Conservation (phyloP, 2,113 vertebrate species). For the Lanius ludovicianus region DNA sequence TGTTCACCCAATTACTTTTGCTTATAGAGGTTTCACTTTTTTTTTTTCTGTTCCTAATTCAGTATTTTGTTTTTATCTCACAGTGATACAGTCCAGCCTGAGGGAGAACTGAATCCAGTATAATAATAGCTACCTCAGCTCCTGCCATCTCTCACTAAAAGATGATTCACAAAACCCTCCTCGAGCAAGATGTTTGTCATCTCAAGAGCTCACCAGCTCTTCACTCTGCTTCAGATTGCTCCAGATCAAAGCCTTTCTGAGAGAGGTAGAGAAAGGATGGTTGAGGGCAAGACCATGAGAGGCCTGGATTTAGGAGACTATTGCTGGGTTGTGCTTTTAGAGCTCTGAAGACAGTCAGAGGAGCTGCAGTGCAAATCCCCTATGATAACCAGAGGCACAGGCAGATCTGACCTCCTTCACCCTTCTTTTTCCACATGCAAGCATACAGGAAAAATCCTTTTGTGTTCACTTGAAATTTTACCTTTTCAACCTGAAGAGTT, state of each 20-base stretch:
- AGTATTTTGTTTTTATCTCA: background rate
- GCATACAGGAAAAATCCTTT: background rate
- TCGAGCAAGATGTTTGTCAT: background rate
- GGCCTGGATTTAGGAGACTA: background rate
- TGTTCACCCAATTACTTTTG: background rate
- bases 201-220: background rate
- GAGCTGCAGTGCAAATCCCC: background rate
- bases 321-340: background rate
- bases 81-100: background rate
- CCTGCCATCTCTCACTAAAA: background rate
- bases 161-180: background rate
- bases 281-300: background rate
- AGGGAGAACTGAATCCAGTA: background rate
- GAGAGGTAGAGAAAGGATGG: background rate
- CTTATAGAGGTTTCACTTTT: background rate
- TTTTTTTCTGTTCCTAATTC: background rate
- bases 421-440: background rate
- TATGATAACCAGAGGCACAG: fast-evolving
- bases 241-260: background rate
- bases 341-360: background rate
- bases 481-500: background rate
- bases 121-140: background rate
- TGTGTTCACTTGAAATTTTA: background rate
- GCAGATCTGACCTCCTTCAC: background rate
- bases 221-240: background rate